Base-by-base conservation (phyloP, 2,888 invertebrate species). In the Mayetiola destructor region DNA sequence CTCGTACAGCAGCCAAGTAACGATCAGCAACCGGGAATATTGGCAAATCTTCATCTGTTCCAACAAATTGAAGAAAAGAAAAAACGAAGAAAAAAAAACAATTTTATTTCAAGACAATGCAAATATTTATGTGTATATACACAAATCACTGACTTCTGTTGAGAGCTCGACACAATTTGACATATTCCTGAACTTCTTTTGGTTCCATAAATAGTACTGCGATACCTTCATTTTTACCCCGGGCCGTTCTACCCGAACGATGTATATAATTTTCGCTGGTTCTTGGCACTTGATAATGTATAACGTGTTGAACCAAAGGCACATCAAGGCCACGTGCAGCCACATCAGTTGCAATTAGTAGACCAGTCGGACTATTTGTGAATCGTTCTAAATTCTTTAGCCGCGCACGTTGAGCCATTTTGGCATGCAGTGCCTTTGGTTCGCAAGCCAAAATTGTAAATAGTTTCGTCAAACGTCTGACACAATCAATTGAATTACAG, bases 311-410 rank as follows among this genome's bases (percentile, higher is more conserved):
- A 2, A 99, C 85, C 63, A 83, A 79, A 0, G 92, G 89, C 64
- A 99, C 94, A 74, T 99, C 99, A 48, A 99, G 74, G 0, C 99
- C 99, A 58, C 99, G 78, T 0, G 99, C 95, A 0, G 99, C 97
- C 5, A 99, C 96, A 75, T 99, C 99, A 0, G 95, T 97, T 3
- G 97, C 84, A 59, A 99, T 79, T 35, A 99, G 72, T 8, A 99
- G 69, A 0, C 87, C 84, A 61, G 79, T 77, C 0, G 80, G 77
- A 63, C 81, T 79, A 58, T 80, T 82, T 36, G 84, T 79, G 70
- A 88, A 88, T 61, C 85, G 81, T 69, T 99, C 99, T 4, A 99
- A 76, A 74, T 94, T 97, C 69, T 90, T 92, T 36, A 99, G 73
- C 16, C 99, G 76, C 66, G 95, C 94, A 60, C 88, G 80, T 69